Conservation (phyloP, 2,797 vertebrate species). For the Leptatherina wallacei region DNA sequence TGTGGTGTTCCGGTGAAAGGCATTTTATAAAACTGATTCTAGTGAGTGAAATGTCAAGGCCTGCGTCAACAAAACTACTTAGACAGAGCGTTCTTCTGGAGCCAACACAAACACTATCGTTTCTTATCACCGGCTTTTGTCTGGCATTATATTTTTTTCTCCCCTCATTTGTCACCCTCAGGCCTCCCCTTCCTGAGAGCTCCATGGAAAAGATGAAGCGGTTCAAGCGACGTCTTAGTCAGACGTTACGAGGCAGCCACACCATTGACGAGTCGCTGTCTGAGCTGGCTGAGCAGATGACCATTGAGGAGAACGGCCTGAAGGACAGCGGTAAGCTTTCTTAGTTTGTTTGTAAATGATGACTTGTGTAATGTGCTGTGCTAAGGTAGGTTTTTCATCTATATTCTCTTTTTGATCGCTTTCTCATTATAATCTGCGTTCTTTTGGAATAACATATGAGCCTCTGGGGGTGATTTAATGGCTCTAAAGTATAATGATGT, state of each 20-base stretch:
- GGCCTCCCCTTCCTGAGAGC: constrained; percentile 87
- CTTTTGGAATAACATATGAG: neutral
- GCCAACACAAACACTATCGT: constrained; percentile 3
- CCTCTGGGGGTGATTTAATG: neutral
- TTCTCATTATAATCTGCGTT: neutral
- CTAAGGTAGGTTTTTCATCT: neutral
- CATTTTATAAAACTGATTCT: constrained; percentile 17
- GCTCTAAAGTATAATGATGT: neutral
- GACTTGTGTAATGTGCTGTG: neutral
- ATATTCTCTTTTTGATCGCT: neutral
- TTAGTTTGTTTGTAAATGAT: neutral
- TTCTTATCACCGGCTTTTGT: constrained; percentile 12
- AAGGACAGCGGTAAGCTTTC: constrained; percentile 90
- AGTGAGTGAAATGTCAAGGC: constrained; percentile 37
- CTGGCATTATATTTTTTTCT: neutral
- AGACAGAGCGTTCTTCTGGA: constrained; percentile 15
- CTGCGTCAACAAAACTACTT: constrained; percentile 8
- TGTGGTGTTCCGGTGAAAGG: constrained; percentile 23
- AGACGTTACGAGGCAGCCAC: constrained; percentile 94
- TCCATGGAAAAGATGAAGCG: constrained; percentile 93
- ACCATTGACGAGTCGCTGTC: constrained; percentile 96
- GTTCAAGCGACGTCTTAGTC: constrained; percentile 92
- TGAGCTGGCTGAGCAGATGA: constrained; percentile 96
- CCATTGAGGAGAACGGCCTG: constrained; percentile 93
- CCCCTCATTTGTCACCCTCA: constrained; percentile 54